A percentile compares a stretch with the other conserved stretches of the same genome.
Conservation (phyloP, 2,888 invertebrate genomes). For the Meiosimyza platycephala region DNA sequence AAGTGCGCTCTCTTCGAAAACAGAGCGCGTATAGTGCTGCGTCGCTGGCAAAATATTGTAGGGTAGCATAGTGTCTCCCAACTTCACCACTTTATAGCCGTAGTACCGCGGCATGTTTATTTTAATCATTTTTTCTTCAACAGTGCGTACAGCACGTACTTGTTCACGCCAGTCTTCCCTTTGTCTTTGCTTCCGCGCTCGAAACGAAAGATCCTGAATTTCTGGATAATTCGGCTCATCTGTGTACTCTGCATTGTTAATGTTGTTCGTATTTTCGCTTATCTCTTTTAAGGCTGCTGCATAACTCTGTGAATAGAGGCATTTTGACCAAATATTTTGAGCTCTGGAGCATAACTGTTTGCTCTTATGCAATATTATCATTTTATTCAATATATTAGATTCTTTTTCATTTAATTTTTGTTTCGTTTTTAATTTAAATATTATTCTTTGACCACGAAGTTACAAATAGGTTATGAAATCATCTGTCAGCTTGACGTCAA, state of each 20-base stretch:
- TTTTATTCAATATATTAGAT: conserved; percentile 30
- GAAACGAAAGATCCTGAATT: conserved; percentile 70
- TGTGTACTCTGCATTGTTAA: conserved; percentile 49
- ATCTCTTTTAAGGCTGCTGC: conserved; percentile 22
- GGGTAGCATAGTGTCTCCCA: conserved; percentile 72
- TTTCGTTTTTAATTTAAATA: neutral
- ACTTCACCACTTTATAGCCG: conserved; percentile 76
- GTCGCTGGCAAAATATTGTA: conserved; percentile 78
- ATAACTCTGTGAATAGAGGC: conserved; percentile 33
- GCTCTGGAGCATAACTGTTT: conserved; percentile 45
- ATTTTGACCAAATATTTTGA: conserved; percentile 29
- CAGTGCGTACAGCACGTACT: conserved; percentile 75
- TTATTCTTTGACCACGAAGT: neutral
- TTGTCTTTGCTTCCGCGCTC: conserved; percentile 69
- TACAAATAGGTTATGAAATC: conserved; percentile 38
- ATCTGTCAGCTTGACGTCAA: conserved; percentile 26
- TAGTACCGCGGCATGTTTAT: conserved; percentile 86
- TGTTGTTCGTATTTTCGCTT: neutral
- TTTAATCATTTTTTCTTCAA: conserved; percentile 87
- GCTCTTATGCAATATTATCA: conserved; percentile 49
- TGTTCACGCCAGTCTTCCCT: conserved; percentile 70
- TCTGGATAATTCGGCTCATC: conserved; percentile 57
- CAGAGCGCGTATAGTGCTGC: conserved; percentile 83
- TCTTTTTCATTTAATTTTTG: neutral
- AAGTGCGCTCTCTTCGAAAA: conserved; percentile 69